Percentiles rank a stretch among this genome's conserved stretches.
phyloP scores from a whole-genome alignment of 1,140 invertebrate species.

The Heliconius himera region DNA sequence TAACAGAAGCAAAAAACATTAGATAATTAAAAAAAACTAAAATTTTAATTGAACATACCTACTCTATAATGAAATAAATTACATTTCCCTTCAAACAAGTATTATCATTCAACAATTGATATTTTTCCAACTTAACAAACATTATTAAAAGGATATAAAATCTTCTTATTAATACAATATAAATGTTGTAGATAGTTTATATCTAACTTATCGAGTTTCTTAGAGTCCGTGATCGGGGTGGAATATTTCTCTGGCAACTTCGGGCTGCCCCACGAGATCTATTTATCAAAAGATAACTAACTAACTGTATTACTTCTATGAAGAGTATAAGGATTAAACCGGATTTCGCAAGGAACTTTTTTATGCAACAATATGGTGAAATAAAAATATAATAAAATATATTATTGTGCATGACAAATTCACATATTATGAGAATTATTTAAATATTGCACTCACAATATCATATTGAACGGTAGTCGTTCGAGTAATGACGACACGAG shows the following conservation, averaged over 20 bases:
- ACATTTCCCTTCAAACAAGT: no score
- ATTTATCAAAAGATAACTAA: constrained; percentile 8
- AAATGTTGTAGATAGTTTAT: background rate
- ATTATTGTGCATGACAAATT: no score
- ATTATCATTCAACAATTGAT: no score
- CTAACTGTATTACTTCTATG: background rate
- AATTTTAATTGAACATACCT: no score
- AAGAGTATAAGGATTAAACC: background rate
- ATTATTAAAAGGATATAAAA: background rate
- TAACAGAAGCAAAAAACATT: no score
- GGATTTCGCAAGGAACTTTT: background rate
- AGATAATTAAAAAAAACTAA: no score
- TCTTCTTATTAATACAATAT: background rate
- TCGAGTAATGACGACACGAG: no score
- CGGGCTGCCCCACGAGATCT: background rate
- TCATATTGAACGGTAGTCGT: no score
- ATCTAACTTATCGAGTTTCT: background rate
- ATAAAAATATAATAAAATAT: no score
- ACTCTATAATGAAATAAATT: no score
- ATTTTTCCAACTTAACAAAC: background rate
- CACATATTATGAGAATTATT: no score
- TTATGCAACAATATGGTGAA: background rate
- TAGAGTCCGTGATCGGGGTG: background rate
- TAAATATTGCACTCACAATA: no score
- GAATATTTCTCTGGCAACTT: background rate